Conservation (phyloP, 2,113 vertebrate genomes). For the Muntiacus reevesi region DNA sequence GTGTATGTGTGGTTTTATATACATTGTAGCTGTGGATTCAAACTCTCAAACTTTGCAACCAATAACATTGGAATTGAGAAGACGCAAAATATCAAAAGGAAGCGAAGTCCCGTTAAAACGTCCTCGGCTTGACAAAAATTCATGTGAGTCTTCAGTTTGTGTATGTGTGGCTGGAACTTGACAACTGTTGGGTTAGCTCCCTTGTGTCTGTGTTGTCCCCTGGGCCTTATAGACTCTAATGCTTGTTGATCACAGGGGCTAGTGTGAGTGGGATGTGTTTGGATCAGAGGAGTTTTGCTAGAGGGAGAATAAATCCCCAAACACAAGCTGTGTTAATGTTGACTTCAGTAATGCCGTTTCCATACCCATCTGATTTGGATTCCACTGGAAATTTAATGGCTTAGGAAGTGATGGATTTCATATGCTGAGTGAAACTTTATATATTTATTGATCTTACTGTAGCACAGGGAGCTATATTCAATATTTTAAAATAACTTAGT, state of each 20-base stretch:
- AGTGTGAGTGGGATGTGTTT: not conserved
- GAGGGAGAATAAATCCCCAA: constrained; percentile 2
- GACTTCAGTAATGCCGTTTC: not conserved
- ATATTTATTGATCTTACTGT: not conserved
- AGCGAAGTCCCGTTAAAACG: constrained; percentile 85
- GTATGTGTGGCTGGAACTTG: constrained; percentile 24
- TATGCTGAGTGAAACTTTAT: constrained; percentile 19
- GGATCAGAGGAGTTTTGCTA: constrained; percentile 15
- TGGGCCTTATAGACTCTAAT: not conserved
- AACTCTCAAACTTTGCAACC: constrained; percentile 84
- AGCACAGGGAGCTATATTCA: not conserved
- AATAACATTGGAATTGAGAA: constrained; percentile 85
- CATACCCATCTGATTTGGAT: constrained; percentile 30
- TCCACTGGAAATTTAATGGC: constrained; percentile 1
- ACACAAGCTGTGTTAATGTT: not conserved
- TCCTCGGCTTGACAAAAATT: constrained; percentile 83
- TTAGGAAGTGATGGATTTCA: not conserved
- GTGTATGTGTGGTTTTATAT: constrained; percentile 44
- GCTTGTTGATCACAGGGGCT: not conserved
- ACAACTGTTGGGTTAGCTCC: not conserved
- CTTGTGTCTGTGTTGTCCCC: not conserved
- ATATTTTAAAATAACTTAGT: not conserved
- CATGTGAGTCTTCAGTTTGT: constrained; percentile 78
- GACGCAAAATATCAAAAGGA: constrained; percentile 87
- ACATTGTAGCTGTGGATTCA: constrained; percentile 74